Evolutionary conservation across 2,888 invertebrate species (phyloP), one percentile per base, ranked within the genome.

Genomic region (Mantis religiosa): DNA sequence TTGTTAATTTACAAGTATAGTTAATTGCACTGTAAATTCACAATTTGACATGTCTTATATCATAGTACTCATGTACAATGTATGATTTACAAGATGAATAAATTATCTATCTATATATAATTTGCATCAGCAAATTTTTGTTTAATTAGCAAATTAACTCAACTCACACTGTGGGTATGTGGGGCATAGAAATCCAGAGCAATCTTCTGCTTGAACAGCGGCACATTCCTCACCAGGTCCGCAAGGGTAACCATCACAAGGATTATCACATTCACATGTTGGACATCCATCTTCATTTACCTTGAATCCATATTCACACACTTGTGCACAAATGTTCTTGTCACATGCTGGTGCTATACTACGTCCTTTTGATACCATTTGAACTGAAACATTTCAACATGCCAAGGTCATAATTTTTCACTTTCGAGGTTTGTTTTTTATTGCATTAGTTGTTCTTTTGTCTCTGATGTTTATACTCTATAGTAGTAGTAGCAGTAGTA

Each of bases 271-370:
- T 92, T 97, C 97, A 92, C 98, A 98, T 0, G 96, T 97, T 0
- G 97, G 96, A 91, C 98, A 98, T 0, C 97, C 97, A 87, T 95
- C 94, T 12, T 94, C 93, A 90, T 95, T 95, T 34, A 95, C 94
- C 93, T 96, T 96, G 92, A 97, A 97, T 0, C 98, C 98, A 91
- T 97, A 97, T 92, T 97, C 97, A 91, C 98, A 98, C 85, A 97
- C 95, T 4, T 96, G 96, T 0, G 97, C 97, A 92, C 98, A 98
- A 87, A 97, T 95, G 7, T 96, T 95, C 9, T 95, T 94, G 82
- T 96, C 95, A 91, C 97, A 97, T 89, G 94, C 93, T 41, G 94
- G 83, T 3, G 91, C 84, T 92, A 91, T 6, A 92, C 92, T 90
- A 92, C 91, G 28, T 20, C 54, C 54, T 71, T 71, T 71, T 71